Percentiles rank a stretch among this genome's conserved stretches.
These are phyloP conservation scores for Phocoena sinus DNA, from an alignment of 2,113 vertebrate species.

Conservation along the genomic window DNA sequence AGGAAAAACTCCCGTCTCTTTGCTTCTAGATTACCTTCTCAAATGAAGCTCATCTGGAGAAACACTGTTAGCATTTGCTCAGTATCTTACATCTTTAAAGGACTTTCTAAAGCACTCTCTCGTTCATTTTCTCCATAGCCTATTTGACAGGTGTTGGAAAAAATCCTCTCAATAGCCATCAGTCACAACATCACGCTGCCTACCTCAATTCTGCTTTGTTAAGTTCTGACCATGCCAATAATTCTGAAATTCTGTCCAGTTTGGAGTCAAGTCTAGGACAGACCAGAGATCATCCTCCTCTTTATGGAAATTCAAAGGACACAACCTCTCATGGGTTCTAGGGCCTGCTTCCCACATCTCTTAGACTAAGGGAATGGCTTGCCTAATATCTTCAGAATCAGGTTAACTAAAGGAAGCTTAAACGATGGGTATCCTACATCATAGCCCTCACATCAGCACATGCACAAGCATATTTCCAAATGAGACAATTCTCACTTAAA, in stretches of 20 bases:
- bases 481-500: background rate
- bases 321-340: background rate
- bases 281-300: background rate
- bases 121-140: background rate
- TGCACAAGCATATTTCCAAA: background rate
- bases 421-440: background rate
- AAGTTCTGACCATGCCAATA: background rate
- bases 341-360: background rate
- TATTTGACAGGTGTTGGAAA: background rate
- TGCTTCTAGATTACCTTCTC: background rate
- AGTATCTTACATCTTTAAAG: background rate
- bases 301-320: background rate
- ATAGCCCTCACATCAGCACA: background rate
- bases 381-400: background rate
- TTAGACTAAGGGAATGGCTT: background rate
- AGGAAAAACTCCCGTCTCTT: background rate
- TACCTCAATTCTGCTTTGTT: background rate
- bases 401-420: background rate
- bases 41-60: background rate
- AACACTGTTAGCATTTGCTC: background rate
- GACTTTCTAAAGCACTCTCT: background rate
- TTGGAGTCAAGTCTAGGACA: background rate
- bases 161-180: background rate
- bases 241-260: background rate
- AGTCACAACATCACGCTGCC: background rate